Conservation (phyloP, 2,888 invertebrate genomes). For the Notocelia uddmanniana region DNA sequence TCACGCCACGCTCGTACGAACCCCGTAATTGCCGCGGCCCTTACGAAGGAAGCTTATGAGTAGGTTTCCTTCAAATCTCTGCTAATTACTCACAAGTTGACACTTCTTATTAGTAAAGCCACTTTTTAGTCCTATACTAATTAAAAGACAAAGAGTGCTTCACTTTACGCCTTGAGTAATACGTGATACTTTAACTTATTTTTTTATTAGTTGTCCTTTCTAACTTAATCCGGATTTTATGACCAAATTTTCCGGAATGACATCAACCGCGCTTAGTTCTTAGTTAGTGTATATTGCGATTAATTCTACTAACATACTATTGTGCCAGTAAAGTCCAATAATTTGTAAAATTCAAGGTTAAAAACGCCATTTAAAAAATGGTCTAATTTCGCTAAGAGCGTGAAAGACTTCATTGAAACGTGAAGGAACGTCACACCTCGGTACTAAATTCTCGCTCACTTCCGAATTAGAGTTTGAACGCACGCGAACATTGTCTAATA, state of each 20-base stretch:
- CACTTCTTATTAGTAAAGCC: constrained; percentile 35
- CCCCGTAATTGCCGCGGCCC: constrained; percentile 82
- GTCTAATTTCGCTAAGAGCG: constrained; percentile 48
- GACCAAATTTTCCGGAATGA: background rate
- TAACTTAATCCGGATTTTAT: background rate
- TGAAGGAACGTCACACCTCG: constrained; percentile 73
- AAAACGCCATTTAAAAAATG: constrained; percentile 47
- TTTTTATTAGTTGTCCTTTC: background rate
- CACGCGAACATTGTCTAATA: constrained; percentile 77
- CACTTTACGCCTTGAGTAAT: background rate
- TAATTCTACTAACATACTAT: too few species aligned
- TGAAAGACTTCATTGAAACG: constrained; percentile 52
- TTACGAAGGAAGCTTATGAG: constrained; percentile 84
- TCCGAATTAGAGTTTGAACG: constrained; percentile 79
- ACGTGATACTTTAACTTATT: background rate
- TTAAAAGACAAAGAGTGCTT: constrained; percentile 26
- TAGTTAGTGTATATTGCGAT: too few species aligned
- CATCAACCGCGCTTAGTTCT: too few species aligned
- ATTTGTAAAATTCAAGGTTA: background rate
- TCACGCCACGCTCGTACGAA: constrained; percentile 70
- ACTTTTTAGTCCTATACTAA: constrained; percentile 19
- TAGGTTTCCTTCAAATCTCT: constrained; percentile 80
- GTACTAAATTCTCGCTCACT: constrained; percentile 76
- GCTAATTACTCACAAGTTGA: constrained; percentile 77
- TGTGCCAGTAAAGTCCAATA: too few species aligned